Percentiles rank a stretch among this genome's conserved stretches.
Evolutionary conservation across 2,797 vertebrate genomes (phyloP).

Genomic region (Rhinophrynus dorsalis): DNA sequence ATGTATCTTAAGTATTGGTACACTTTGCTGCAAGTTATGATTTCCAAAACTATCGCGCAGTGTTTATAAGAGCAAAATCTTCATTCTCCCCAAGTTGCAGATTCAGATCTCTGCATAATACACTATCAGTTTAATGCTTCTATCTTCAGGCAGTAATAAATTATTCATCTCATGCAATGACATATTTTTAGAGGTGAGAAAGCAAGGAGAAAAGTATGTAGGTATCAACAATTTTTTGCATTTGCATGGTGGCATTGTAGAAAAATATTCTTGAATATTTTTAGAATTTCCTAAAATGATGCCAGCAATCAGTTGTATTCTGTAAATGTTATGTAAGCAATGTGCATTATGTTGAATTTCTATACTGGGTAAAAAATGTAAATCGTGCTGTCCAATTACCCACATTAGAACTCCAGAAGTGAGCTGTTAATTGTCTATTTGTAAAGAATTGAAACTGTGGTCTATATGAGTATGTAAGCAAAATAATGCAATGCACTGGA

Average conservation of each 20-base stretch:
- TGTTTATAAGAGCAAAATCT: too few relatives aligned
- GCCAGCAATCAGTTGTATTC: conserved; percentile 26
- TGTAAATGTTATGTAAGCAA: conserved; percentile 2
- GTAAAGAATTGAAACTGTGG: background rate
- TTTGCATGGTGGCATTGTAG: conserved; percentile 22
- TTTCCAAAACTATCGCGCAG: too few relatives aligned
- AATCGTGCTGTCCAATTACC: conserved; percentile 26
- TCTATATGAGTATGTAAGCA: conserved; percentile 10
- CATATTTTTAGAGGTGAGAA: conserved; percentile 47
- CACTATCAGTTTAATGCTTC: conserved; percentile 4
- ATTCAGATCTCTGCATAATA: conserved; percentile 19
- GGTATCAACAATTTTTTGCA: conserved; percentile 25
- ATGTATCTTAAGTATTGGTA: too few relatives aligned
- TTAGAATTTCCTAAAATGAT: conserved; percentile 11
- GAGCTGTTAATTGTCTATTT: conserved; percentile 25
- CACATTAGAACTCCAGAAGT: conserved; percentile 31
- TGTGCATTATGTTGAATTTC: conserved; percentile 1
- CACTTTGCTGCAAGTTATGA: too few relatives aligned
- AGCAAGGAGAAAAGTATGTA: conserved; percentile 7
- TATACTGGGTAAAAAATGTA: background rate
- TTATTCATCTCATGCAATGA: conserved; percentile 44
- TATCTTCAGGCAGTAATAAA: conserved; percentile 39
- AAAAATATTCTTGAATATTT: conserved; percentile 27
- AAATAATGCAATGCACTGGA: conserved; percentile 9
- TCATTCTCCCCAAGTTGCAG: background rate